Evolutionary conservation across 2,888 invertebrate genomes (phyloP), one percentile per base, ranked within the genome.

Genomic region (Spodoptera littoralis): DNA sequence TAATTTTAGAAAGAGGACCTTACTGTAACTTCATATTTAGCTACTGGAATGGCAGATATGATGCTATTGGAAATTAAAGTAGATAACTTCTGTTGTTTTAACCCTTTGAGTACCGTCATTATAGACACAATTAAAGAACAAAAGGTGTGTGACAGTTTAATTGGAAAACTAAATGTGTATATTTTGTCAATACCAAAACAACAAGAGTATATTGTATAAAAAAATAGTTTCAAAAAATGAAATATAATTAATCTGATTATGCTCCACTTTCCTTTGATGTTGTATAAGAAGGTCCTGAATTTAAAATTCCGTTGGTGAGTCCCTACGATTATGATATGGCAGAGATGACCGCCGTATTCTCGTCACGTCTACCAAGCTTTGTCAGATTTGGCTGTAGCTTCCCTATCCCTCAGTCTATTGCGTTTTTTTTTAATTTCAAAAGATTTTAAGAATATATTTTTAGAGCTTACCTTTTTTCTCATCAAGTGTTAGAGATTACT

Each of bases 321-420:
- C 81, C 77, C 83, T 79, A 77, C 84, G 86, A 90, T 90, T 91
- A 91, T 90, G 87, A 89, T 90, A 90, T 86, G 85, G 84, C 83
- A 81, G 82, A 82, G 77, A 74, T 84, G 84, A 84, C 87, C 84
- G 73, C 64, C 54, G 64, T 65, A 92, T 92, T 92, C 91, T 67
- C 60, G 84, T 91, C 93, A 93, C 93, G 93, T 92, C 71, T 75
- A 70, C 80, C 79, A 83, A 86, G 84, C 88, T 88, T 88, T 89
- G 87, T 88, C 88, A 90, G 88, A 91, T 90, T 88, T 88, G 85
- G 88, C 82, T 79, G 80, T 84, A 87, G 78, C 78, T 76, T 82
- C 80, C 76, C 74, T 60, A 66, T 59, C 53, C 61, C 58, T 68
- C 42, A 60, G 43, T 49, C 59, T 48, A 65, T 65, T 53, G 48